Conservation (phyloP, 2,888 invertebrate genomes). For the Protonemura montana region DNA sequence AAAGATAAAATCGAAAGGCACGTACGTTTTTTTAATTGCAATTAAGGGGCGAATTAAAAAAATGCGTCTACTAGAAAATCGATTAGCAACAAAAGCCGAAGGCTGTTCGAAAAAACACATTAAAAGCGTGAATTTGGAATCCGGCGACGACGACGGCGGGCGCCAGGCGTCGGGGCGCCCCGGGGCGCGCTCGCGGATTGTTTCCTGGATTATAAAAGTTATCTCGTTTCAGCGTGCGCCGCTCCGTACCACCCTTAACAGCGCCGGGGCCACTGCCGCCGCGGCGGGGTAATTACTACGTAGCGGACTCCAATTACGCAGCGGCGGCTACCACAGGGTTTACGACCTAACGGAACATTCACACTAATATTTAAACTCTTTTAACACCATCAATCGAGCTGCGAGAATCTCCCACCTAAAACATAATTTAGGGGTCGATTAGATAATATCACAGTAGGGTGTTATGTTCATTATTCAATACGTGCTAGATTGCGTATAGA, state of each 20-base stretch:
- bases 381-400: constrained; percentile 9
- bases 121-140: not conserved
- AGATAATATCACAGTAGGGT: constrained; percentile 15
- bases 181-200: constrained; percentile 7
- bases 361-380: constrained; percentile 27
- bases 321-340: not conserved
- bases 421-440: constrained; percentile 30
- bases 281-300: not conserved
- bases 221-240: not conserved
- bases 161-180: not conserved
- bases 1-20: not conserved
- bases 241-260: not conserved
- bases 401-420: constrained; percentile 1
- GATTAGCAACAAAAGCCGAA: constrained; percentile 12
- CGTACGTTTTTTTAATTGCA: constrained; percentile 9
- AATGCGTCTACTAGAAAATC: not conserved
- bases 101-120: not conserved
- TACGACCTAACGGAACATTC: constrained; percentile 38
- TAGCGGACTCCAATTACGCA: constrained; percentile 25
- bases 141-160: not conserved
- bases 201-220: constrained; percentile 23
- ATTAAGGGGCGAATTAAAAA: constrained; percentile 9
- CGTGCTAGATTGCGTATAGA: not conserved
- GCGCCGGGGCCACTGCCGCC: not conserved
- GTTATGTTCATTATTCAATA: constrained; percentile 38